Evolutionary conservation across 2,113 vertebrate species (phyloP).

Genomic region (Canis aureus): DNA sequence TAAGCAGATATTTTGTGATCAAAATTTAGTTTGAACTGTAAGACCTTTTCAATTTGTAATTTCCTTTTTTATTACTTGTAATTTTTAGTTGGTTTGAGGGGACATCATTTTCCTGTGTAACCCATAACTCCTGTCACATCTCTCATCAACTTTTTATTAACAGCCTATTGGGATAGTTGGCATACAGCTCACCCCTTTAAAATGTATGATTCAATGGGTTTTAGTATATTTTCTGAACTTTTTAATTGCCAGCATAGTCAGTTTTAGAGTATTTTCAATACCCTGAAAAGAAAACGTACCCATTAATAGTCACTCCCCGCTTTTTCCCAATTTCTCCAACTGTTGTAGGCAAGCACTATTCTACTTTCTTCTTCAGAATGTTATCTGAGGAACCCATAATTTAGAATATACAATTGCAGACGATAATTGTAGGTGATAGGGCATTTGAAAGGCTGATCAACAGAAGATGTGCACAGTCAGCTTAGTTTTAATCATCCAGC

Average conservation of each 20-base stretch:
- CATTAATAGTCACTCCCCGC: background rate
- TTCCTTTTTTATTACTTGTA: slow-evolving; percentile 56
- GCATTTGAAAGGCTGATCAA: background rate
- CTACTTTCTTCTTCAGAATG: background rate
- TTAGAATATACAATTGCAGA: background rate
- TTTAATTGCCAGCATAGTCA: background rate
- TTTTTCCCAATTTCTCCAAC: background rate
- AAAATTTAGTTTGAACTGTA: slow-evolving; percentile 56
- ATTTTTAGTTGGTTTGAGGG: slow-evolving; percentile 31
- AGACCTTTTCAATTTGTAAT: slow-evolving; percentile 1
- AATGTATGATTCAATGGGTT: background rate
- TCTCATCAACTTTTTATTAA: background rate
- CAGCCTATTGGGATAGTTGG: background rate
- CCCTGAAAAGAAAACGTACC: background rate
- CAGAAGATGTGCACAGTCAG: background rate
- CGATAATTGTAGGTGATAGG: background rate
- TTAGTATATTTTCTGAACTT: background rate
- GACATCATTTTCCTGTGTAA: slow-evolving; percentile 54
- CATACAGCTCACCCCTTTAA: background rate
- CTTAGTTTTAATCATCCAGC: background rate
- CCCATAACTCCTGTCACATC: slow-evolving; percentile 27
- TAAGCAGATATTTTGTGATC: slow-evolving; percentile 33
- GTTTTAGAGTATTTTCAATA: background rate
- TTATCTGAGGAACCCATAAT: background rate
- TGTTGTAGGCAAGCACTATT: background rate